Evolutionary conservation across 2,113 vertebrate species (phyloP).

Genomic region (Girardinichthys multiradiatus): DNA sequence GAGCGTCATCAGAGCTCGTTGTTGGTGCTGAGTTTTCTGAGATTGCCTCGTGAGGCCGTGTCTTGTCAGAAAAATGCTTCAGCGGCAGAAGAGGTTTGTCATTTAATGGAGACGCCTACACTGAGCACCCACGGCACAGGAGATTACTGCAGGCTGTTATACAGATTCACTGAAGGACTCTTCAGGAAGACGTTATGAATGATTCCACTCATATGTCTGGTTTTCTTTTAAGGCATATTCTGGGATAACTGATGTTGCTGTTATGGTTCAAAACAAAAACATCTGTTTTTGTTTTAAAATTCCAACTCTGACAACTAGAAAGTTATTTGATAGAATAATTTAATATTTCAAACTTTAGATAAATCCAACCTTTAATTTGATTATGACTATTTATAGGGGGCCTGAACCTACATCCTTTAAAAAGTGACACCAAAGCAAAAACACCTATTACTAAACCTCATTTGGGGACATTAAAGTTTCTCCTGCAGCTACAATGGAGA

Average conservation of each 20-base stretch:
- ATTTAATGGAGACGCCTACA: constrained; percentile 1
- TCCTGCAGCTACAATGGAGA: too few relatives aligned
- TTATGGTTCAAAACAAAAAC: not conserved
- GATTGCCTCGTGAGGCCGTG: not conserved
- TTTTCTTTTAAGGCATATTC: not conserved
- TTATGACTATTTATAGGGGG: too few relatives aligned
- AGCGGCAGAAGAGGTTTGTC: not conserved
- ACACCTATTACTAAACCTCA: too few relatives aligned
- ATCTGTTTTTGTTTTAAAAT: not conserved
- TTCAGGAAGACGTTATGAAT: not conserved
- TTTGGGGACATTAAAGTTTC: too few relatives aligned
- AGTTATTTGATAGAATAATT: not conserved
- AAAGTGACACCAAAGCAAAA: too few relatives aligned
- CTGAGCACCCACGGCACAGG: not conserved
- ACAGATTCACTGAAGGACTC: not conserved
- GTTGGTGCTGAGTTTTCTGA: not conserved
- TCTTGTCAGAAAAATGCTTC: not conserved
- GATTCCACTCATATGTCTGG: not conserved
- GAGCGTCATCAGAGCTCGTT: not conserved
- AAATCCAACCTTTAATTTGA: too few relatives aligned
- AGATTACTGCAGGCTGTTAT: not conserved
- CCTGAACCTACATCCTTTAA: too few relatives aligned
- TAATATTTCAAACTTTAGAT: not conserved
- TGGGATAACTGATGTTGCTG: not conserved
- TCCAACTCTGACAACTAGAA: not conserved